Evolutionary conservation across 2,113 vertebrate genomes (phyloP), one percentile per base, ranked within the genome.

Genomic region (Perca fluviatilis): DNA sequence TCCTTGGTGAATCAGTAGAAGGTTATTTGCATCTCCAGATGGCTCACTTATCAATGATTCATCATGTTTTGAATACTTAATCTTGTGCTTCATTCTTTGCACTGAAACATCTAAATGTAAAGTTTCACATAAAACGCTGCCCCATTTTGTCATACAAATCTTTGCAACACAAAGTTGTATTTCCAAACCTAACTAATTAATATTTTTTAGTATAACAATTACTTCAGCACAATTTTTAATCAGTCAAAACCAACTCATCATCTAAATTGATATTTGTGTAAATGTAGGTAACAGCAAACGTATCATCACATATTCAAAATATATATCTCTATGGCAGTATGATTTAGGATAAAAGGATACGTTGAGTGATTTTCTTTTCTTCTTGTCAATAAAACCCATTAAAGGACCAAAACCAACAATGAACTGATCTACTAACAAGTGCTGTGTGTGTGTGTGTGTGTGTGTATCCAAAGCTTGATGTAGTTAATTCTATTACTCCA

Each of bases 1-100:
- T 90, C 86, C 88, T 90, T 86, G 79, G 84, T 78, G 84, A 70
- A 83, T 78, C 58, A 82, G 78, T 62, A 51, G 72, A 85, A 86
- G 81, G 76, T 80, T 83, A 88, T 91, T 90, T 89, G 90, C 88
- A 89, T 91, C 79, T 88, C 81, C 90, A 90, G 86, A 90, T 90
- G 88, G 86, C 76, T 57, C 63, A 46, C 70, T 83, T 73, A 88
- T 91, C 86, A 90, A 91, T 90, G 81, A 91, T 91, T 90, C 83
- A 91, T 85, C 43, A 10, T 81, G 77, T 87, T 85, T 86, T 72
- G 72, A 84, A 81, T 66, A 81, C 53, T 47, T 83, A 74, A 1
- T 77, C 60, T 82, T 63, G 61, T 43, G 43, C 61, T 47, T 70
- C 19, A 16, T 80, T 74, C 60, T 75, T 68, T 54, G 7, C 36